Percentiles rank a stretch among this genome's conserved stretches.
Conservation (phyloP, 2,113 vertebrate genomes). For the Peromyscus californicus region DNA sequence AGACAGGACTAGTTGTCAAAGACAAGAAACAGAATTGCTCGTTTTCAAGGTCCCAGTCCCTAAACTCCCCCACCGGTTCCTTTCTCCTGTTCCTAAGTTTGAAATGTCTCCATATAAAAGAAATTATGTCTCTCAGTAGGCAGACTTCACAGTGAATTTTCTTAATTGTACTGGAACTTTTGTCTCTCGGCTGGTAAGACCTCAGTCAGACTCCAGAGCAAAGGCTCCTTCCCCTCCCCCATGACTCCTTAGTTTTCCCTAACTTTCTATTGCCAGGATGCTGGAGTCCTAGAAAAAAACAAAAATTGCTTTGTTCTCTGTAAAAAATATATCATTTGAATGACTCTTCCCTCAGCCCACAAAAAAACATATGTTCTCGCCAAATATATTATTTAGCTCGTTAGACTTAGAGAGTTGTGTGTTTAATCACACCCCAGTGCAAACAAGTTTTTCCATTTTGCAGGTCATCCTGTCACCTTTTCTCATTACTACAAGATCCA, state of each 20-base stretch:
- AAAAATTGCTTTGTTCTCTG: conserved; percentile 31
- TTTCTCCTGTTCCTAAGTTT: background rate
- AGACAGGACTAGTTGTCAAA: background rate
- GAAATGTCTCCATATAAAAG: background rate
- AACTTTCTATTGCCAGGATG: background rate
- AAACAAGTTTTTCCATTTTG: conserved; percentile 6
- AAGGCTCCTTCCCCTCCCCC: background rate
- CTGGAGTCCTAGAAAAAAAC: background rate
- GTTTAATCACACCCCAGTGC: background rate
- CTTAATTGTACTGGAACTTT: background rate
- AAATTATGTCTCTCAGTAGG: background rate
- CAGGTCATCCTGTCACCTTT: background rate
- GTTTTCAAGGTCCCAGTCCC: background rate
- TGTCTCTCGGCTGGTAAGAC: background rate
- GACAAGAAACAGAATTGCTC: background rate
- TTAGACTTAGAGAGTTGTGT: background rate
- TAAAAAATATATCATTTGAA: conserved; percentile 13
- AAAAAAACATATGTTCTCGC: background rate
- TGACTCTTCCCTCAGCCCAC: conserved; percentile 26
- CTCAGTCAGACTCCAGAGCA: background rate
- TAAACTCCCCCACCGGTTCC: background rate
- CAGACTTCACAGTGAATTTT: background rate
- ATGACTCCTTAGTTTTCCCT: background rate
- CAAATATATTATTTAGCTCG: conserved; percentile 26
- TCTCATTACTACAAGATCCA: background rate